These are phyloP conservation scores for Pterois miles DNA, from an alignment of 2,797 vertebrate species.

Conservation along the genomic window DNA sequence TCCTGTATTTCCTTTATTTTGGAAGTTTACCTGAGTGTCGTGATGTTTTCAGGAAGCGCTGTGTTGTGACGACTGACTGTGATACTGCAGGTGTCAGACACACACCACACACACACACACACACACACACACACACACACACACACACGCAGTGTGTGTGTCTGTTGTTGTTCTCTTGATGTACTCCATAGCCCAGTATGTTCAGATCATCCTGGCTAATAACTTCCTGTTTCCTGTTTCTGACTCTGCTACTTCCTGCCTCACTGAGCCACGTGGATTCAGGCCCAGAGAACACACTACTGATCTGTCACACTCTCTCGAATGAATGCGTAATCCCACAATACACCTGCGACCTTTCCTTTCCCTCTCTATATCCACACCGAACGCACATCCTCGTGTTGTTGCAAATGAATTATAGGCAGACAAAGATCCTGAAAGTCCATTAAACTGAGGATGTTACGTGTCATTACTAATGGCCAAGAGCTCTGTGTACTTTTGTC, in stretches of 20 bases:
- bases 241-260: conserved; percentile 73
- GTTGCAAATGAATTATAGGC: conserved; percentile 11
- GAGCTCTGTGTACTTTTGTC: not conserved
- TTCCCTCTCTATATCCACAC: not conserved
- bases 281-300: conserved; percentile 26
- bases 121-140: conserved; percentile 18
- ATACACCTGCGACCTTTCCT: conserved; percentile 5
- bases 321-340: conserved; percentile 1
- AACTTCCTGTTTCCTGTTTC: conserved; percentile 84
- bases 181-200: conserved; percentile 76
- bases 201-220: conserved; percentile 82
- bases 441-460: conserved; percentile 12
- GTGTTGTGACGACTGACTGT: conserved; percentile 47
- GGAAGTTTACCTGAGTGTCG: conserved; percentile 61
- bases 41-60: conserved; percentile 67
- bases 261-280: conserved; percentile 30
- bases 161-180: conserved; percentile 77
- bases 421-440: conserved; percentile 8
- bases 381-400: conserved; percentile 32
- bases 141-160: conserved; percentile 33
- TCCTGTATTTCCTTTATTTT: conserved; percentile 65
- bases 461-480: not conserved
- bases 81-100: conserved; percentile 56
- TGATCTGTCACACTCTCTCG: conserved; percentile 1
- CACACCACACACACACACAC: conserved; percentile 6